phyloP scores from a whole-genome alignment of 2,113 vertebrate genomes.

The Euleptes europaea region DNA sequence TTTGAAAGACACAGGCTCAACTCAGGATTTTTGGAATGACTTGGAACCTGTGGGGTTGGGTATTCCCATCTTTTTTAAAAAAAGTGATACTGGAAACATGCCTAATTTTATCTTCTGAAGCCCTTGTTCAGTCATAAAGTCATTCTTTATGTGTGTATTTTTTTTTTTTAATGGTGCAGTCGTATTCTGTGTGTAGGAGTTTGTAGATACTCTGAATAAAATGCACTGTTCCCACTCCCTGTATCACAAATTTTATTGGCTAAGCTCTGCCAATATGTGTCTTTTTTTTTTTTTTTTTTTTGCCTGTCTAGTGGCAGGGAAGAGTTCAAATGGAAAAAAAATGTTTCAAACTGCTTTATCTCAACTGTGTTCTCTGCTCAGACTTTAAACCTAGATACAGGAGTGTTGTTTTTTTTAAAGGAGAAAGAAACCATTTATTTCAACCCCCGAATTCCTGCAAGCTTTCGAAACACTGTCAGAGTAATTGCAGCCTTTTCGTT shows the following conservation, averaged over 20 bases:
- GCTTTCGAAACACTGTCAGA: conserved; percentile 71
- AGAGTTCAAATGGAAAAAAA: conserved; percentile 33
- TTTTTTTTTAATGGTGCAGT: not conserved
- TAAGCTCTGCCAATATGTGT: not conserved
- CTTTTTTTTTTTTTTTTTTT: not conserved
- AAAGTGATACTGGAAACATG: not conserved
- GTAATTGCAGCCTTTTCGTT: conserved; percentile 67
- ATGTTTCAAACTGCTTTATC: conserved; percentile 37
- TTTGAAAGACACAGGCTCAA: not conserved
- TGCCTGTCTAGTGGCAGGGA: conserved; percentile 37
- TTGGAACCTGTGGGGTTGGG: not conserved
- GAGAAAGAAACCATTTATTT: conserved; percentile 70
- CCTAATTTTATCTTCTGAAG: not conserved
- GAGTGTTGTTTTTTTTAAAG: not conserved
- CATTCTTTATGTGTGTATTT: not conserved
- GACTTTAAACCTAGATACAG: conserved; percentile 7
- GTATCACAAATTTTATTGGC: not conserved
- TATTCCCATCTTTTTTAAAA: not conserved
- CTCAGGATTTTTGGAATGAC: not conserved
- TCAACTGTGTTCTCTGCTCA: conserved; percentile 44
- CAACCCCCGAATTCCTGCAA: conserved; percentile 65
- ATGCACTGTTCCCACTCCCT: fast-evolving
- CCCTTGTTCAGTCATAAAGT: not conserved
- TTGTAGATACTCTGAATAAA: not conserved
- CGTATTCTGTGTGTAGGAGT: not conserved